Base-by-base conservation (phyloP, 2,888 invertebrate species). In the Xylocampa areola region DNA sequence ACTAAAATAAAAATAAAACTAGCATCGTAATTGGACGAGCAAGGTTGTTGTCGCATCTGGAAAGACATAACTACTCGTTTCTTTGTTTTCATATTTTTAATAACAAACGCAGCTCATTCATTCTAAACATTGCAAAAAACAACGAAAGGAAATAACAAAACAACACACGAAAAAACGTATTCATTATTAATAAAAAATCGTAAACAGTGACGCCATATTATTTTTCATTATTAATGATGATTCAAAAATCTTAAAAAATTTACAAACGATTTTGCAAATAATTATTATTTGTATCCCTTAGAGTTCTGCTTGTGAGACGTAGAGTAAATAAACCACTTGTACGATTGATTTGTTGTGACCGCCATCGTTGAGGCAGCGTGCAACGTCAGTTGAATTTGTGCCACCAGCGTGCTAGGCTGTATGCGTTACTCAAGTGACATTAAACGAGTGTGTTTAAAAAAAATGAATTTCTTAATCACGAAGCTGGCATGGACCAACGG, bases 401-500 rank as follows among this genome's bases (percentile, higher is more conserved):
- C 80, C 86, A 71, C 77, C 77, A 71, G 35, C 68, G 83, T 74
- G 87, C 73, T 64, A 65, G 81, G 78, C 79, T 81, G 81, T 75
- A 68, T 66, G 74, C 57, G 43, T 48, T 32, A 55, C 52, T 65
- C 21, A 49, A 45, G 74, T 77, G 73, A 48, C 50, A 52, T 29
- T 66, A 66, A 43, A 54, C 48, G n/a, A 19, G 52, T 53, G 71
- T 67, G 44, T 64, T 44, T 36, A 50, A 58, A 54, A 58, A 71
- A 81, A 83, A 93, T 93, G 93, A 91, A 92, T 83, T 72, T 91
- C 58, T 63, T 93, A 75, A 68, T 91, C 33, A 81, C 86, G n/a
- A 92, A 88, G 77, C 61, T 92, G 8, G 83, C 86, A 84, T 90
- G 89, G 89, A 78, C 85, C 50, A 92, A 89, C 81, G 93, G 93